phyloP scores from a whole-genome alignment of 2,113 vertebrate genomes.

The Callocephalon fimbriatum region DNA sequence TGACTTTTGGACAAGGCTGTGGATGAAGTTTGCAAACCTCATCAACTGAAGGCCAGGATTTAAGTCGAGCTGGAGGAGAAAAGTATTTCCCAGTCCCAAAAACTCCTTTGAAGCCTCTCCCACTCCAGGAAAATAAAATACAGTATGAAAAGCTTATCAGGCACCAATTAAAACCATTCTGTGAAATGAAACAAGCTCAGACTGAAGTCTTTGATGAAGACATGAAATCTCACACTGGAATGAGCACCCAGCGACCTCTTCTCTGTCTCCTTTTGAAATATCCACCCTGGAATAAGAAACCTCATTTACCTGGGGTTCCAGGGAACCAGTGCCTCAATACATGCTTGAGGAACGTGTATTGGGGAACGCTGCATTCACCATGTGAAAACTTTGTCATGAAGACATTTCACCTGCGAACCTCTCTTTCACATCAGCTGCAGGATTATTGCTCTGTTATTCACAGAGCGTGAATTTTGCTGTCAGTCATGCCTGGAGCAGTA shows the following conservation, averaged over 20 bases:
- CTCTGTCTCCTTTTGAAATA: background rate
- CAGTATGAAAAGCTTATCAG: background rate
- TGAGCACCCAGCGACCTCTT: background rate
- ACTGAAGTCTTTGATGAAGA: background rate
- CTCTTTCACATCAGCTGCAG: background rate
- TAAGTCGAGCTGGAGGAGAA: background rate
- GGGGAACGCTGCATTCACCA: background rate
- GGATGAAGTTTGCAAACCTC: background rate
- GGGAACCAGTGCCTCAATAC: background rate
- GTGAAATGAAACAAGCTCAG: background rate
- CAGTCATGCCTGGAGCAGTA: background rate
- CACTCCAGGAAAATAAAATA: background rate
- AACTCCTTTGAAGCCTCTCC: background rate
- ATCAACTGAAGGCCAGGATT: background rate
- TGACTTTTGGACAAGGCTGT: background rate
- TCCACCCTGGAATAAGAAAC: background rate
- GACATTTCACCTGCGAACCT: background rate
- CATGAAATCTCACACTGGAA: background rate
- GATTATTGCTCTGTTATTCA: background rate
- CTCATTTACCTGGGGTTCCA: background rate
- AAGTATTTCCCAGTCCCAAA: background rate
- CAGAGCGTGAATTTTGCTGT: background rate
- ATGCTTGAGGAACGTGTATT: background rate
- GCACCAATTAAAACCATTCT: background rate
- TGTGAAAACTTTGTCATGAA: background rate